Base-by-base conservation (phyloP, 2,797 vertebrate species). In the Pygocentrus nattereri region DNA sequence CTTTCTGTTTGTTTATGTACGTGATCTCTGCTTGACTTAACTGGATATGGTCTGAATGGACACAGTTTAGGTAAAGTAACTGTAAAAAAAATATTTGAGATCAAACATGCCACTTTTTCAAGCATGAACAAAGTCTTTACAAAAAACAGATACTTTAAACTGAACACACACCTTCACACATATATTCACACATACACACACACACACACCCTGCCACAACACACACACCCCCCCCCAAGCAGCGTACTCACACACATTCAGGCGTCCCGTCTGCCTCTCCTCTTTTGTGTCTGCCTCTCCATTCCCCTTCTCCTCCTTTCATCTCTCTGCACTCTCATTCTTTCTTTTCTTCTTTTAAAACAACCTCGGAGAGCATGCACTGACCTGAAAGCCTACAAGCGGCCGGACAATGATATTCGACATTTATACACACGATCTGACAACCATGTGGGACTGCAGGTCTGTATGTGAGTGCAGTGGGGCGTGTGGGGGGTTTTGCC, bases 191-290 rank as follows among this genome's bases (percentile, higher is more conserved):
- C 19, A 59, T 54, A 80, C 23, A 74, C 59, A 73, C 19, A 59
- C 54, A 80, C 23, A 74, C 59, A 80, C 61, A 83, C 52, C 11
- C 41, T 44, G 41, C 41, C 12, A 44, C 41, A 44, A 79, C 80
- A 80, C 27, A 61, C 25, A 61, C 62, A 59, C 72, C 30, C 65
- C 64, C 64, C 18, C 1, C 68, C 71, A 89, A 88, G 85, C 71
- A 83, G 71, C 83, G 77, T 93, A 94, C 93, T 94, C 90, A 93
- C 93, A 90, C 85, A 88, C 79, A 86, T 77, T 87, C 79, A 77
- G 82, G 84, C 84, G 83, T 77, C 82, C 89, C 88, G 87, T 83
- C 82, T 86, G 78, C 30, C 81, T 78, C 78, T 92, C 88, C 88
- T 91, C 89, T 89, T 67, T 89, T 88, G 89, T 90, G 79, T 88